Conservation (phyloP, 2,797 vertebrate species). For the Notolepis coatsorum region DNA sequence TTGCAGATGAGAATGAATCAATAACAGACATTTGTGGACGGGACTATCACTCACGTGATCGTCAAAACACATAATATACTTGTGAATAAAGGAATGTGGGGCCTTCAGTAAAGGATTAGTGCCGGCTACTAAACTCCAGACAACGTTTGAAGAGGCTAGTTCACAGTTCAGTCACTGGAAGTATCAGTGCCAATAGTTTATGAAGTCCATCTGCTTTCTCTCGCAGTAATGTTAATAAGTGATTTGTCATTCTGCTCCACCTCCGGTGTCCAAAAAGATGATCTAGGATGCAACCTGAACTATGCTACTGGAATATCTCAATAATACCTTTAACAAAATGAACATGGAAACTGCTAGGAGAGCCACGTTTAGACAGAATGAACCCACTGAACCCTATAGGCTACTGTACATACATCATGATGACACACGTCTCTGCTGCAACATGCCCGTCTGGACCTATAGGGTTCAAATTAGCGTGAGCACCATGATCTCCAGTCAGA, state of each 20-base stretch:
- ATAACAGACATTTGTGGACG: neutral
- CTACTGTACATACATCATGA: no score
- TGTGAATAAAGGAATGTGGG: neutral
- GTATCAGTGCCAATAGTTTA: neutral
- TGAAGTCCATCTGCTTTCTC: neutral
- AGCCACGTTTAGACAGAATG: neutral
- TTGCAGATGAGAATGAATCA: slow-evolving; percentile 4
- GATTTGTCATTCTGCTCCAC: neutral
- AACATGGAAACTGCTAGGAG: neutral
- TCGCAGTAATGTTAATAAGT: neutral
- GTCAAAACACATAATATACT: slow-evolving; percentile 7
- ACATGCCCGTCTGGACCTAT: no score
- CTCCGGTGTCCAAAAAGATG: neutral
- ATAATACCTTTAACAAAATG: neutral
- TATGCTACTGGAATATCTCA: neutral
- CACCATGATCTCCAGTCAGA: slow-evolving; percentile 17
- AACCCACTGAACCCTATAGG: neutral
- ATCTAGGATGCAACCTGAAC: neutral
- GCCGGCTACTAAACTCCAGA: neutral
- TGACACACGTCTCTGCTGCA: no score
- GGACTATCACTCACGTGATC: neutral
- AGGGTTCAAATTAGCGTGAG: slow-evolving; percentile 19
- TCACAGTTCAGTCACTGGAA: slow-evolving; percentile 3
- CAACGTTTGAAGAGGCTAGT: neutral
- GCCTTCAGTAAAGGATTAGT: neutral